Base-by-base conservation (phyloP, 2,797 vertebrate species). In the Acanthiza pusilla region DNA sequence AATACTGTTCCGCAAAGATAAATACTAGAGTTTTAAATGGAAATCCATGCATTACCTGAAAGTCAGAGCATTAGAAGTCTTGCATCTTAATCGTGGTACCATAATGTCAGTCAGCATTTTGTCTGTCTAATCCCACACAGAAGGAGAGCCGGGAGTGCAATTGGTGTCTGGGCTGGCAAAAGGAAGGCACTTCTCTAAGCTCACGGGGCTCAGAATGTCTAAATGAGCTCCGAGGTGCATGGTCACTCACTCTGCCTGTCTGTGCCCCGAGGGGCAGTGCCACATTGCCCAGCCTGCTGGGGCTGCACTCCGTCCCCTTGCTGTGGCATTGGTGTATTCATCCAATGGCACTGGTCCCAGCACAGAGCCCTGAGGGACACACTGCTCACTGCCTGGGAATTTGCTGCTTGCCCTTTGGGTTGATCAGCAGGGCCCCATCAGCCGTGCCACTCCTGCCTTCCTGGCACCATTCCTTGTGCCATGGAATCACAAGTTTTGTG, bases 381-480 rank as follows among this genome's bases (percentile, higher is more conserved):
- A 2, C 50, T 9, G 36, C 18, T 27, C 58, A 32, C 50, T 43
- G 23, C 22, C 47, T 25, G 47, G 22, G 13, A 25, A 14, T 48
- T 48, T 25, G 47, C 47, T 48, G 7, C 23, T 48, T 25, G 22
- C 8, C 47, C 23, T 48, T 25, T 48, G 47, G 19, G 14, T 48
- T 9, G 23, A 25, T 48, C 47, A 48, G 47, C 47, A 25, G 13
- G 23, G 47, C 47, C 47, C 13, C 14, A 23, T 48, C 47, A 48
- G 47, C 47, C 7, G 6, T 25, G 23, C 23, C 22, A 25, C 47
- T 48, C 47, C 20, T 20, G 11, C 4, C 26, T 15, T 48, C 26
- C 34, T 48, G 36, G 30, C 40, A 58, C 0, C 0, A 23, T 45
- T 58, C 27, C 29, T 58, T 45, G 16, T 21, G 11, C 66, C 45